phyloP scores from a whole-genome alignment of 1,140 invertebrate species.

The Vollenhovia emeryi region DNA sequence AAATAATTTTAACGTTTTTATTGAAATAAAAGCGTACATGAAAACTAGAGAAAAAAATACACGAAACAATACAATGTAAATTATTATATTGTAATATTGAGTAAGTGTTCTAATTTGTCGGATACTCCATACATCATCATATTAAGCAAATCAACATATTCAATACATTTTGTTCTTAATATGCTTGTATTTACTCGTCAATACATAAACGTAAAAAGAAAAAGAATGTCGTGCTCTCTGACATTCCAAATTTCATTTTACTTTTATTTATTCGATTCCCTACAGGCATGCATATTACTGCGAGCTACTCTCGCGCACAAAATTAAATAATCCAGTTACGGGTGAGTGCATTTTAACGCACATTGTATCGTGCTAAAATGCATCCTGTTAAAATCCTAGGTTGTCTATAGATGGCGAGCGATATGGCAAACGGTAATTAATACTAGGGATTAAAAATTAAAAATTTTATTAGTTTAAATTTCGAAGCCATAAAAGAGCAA shows the following conservation, averaged over 20 bases:
- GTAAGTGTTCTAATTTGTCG: too few relatives aligned
- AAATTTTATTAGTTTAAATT: slow-evolving; percentile 2
- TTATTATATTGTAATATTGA: too few relatives aligned
- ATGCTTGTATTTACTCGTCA: not conserved
- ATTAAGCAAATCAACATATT: not conserved
- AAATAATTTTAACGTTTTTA: too few relatives aligned
- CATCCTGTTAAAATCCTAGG: slow-evolving; percentile 2
- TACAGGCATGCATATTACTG: not conserved
- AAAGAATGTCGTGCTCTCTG: not conserved
- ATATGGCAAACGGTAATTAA: not conserved
- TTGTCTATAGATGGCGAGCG: not conserved
- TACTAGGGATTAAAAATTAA: not conserved
- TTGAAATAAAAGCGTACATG: too few relatives aligned
- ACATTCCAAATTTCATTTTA: slow-evolving; percentile 18
- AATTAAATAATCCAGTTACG: slow-evolving; percentile 48
- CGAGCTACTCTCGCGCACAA: not conserved
- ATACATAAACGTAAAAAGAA: not conserved
- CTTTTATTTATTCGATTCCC: not conserved
- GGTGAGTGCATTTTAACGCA: slow-evolving; percentile 42
- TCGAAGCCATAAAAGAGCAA: not conserved
- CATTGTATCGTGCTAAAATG: slow-evolving; percentile 34
- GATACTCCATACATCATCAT: too few relatives aligned
- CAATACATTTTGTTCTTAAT: not conserved
- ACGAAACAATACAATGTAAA: too few relatives aligned
- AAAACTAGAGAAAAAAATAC: too few relatives aligned